A percentile compares a stretch with the other conserved stretches of the same genome.
Conservation (phyloP, 2,797 vertebrate species). For the Silurus lanzhouensis region DNA sequence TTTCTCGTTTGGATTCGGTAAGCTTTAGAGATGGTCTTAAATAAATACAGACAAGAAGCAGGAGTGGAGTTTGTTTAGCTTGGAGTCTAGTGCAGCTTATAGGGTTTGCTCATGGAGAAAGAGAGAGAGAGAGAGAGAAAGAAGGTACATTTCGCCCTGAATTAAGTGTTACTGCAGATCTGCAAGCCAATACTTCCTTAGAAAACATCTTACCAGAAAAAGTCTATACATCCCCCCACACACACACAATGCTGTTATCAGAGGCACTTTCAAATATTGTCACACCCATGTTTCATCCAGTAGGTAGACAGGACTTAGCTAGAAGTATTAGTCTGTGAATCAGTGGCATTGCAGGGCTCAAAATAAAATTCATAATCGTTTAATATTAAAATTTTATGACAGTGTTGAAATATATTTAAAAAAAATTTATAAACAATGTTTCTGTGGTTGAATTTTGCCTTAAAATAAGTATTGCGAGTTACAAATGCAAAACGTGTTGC, state of each 20-base stretch:
- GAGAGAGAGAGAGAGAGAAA: no score
- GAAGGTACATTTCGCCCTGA: neutral
- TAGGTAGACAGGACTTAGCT: neutral
- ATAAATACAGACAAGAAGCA: slow-evolving; percentile 31
- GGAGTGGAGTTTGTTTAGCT: slow-evolving; percentile 18
- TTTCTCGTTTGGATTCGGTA: slow-evolving; percentile 92
- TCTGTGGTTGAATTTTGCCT: neutral
- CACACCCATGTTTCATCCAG: neutral
- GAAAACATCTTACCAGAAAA: neutral
- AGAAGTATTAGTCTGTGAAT: neutral
- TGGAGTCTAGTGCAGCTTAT: neutral
- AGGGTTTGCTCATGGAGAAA: neutral
- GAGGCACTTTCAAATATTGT: neutral
- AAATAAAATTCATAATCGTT: no score
- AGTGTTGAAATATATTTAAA: no score
- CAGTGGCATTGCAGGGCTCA: neutral
- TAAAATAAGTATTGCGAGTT: neutral
- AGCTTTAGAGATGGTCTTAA: slow-evolving; percentile 31
- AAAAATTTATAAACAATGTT: no score
- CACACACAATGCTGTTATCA: neutral
- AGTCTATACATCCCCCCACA: no score
- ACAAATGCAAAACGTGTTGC: neutral
- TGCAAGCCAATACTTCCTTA: neutral
- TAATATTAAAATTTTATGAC: no score
- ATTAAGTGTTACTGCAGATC: neutral